A percentile compares a stretch with the other conserved stretches of the same genome.
Conservation (phyloP, 2,113 vertebrate genomes). For the Pycnonotus jocosus region DNA sequence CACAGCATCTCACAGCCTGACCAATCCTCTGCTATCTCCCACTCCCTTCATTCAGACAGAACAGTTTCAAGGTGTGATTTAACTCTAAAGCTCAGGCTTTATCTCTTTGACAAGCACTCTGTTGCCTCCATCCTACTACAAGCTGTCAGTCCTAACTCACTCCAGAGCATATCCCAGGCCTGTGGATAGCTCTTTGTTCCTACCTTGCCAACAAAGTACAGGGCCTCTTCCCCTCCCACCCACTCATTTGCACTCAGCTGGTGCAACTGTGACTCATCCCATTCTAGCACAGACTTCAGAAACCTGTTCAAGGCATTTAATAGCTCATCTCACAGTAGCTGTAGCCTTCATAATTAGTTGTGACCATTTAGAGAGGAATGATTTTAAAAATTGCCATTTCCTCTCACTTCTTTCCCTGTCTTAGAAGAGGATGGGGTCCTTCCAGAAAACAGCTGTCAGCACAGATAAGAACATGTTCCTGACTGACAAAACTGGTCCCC, state of each 20-base stretch:
- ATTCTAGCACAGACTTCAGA: conserved; percentile 17
- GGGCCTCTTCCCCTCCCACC: conserved; percentile 4
- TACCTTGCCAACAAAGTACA: not conserved
- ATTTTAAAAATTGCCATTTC: not conserved
- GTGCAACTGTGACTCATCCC: conserved; percentile 29
- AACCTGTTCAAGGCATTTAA: not conserved
- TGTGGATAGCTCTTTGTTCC: not conserved
- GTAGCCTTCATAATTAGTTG: not conserved
- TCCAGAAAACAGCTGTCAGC: not conserved
- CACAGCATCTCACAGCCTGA: not conserved
- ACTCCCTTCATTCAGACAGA: not conserved
- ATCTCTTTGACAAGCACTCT: not conserved
- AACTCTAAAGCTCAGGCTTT: not conserved
- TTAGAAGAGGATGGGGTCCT: not conserved
- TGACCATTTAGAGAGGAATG: not conserved
- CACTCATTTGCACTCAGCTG: conserved; percentile 28
- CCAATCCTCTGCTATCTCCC: not conserved
- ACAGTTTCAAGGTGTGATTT: not conserved
- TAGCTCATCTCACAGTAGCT: not conserved
- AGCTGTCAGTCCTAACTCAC: not conserved
- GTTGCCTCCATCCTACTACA: not conserved
- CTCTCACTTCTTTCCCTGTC: not conserved
- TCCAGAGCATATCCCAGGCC: not conserved
- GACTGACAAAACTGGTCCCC: not conserved
- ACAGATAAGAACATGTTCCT: not conserved